These are phyloP conservation scores for Coboldia fuscipes DNA, from an alignment of 1,140 invertebrate species.

Conservation along the genomic window DNA sequence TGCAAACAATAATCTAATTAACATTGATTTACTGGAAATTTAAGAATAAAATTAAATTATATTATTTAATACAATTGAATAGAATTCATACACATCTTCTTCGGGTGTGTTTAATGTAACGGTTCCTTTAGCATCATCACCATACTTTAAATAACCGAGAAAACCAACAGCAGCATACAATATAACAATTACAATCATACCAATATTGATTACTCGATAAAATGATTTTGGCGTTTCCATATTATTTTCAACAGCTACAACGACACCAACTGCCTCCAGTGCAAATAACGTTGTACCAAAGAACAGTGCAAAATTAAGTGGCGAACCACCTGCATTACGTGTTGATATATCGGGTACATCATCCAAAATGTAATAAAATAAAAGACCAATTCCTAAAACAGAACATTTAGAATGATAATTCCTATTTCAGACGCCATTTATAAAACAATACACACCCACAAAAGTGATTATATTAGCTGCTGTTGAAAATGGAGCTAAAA, in stretches of 20 bases:
- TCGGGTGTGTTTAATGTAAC: slow-evolving; percentile 51
- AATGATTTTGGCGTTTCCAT: slow-evolving; percentile 62
- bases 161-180: slow-evolving; percentile 59
- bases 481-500: slow-evolving; percentile 59
- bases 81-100: slow-evolving; percentile 21
- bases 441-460: slow-evolving; percentile 22
- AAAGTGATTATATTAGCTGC: slow-evolving; percentile 54
- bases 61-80: slow-evolving; percentile 3
- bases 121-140: slow-evolving; percentile 34
- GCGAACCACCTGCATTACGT: slow-evolving; percentile 28
- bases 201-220: slow-evolving; percentile 54
- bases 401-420: not conserved
- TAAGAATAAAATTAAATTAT: slow-evolving; percentile 6
- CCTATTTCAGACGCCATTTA: not conserved
- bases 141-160: slow-evolving; percentile 64
- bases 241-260: slow-evolving; percentile 66
- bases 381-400: slow-evolving; percentile 30
- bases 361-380: slow-evolving; percentile 41
- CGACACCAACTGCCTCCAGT: slow-evolving; percentile 72
- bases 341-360: slow-evolving; percentile 32
- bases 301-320: slow-evolving; percentile 41
- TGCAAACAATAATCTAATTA: slow-evolving; percentile 65
- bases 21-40: slow-evolving; percentile 47
- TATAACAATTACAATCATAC: slow-evolving; percentile 49
- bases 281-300: slow-evolving; percentile 80